These are phyloP conservation scores for Rugalucina vietnamica DNA, from an alignment of 2,888 invertebrate genomes.

Conservation along the genomic window DNA sequence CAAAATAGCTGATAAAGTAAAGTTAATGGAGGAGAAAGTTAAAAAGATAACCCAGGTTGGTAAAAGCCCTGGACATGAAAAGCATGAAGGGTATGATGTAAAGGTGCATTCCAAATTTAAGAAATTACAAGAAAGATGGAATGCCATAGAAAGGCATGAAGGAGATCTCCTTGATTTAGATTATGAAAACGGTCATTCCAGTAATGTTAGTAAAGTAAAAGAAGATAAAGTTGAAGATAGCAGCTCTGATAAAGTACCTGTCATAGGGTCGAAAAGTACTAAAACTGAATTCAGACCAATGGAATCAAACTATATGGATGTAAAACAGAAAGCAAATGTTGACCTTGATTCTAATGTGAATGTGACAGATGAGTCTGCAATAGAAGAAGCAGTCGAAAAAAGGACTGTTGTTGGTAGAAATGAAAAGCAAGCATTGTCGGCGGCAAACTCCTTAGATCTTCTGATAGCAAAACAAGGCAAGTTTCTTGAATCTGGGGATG, in stretches of 20 bases:
- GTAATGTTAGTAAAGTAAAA: no score
- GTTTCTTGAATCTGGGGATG: conserved; percentile 24
- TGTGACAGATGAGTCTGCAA: background rate
- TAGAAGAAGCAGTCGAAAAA: conserved; percentile 7
- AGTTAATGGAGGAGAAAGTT: conserved; percentile 32
- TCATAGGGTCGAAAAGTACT: no score
- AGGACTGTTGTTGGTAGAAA: background rate
- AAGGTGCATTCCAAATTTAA: conserved; percentile 50
- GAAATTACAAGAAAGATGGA: conserved; percentile 52
- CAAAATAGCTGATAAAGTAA: conserved; percentile 9
- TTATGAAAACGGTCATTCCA: no score
- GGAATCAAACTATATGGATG: no score
- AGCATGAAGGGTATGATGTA: background rate
- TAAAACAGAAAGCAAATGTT: no score
- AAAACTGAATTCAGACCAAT: no score
- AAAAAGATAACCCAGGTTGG: background rate
- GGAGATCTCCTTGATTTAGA: conserved; percentile 55
- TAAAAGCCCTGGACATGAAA: conserved; percentile 11
- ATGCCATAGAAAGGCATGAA: conserved; percentile 54
- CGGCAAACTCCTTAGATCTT: conserved; percentile 45
- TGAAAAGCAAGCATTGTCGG: conserved; percentile 30
- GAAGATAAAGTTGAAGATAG: no score
- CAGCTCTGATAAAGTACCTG: no score
- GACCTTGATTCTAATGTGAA: conserved; percentile 14
- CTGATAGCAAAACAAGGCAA: conserved; percentile 51